Conservation (phyloP, 2,888 invertebrate genomes). For the Ametastegia equiseti region DNA sequence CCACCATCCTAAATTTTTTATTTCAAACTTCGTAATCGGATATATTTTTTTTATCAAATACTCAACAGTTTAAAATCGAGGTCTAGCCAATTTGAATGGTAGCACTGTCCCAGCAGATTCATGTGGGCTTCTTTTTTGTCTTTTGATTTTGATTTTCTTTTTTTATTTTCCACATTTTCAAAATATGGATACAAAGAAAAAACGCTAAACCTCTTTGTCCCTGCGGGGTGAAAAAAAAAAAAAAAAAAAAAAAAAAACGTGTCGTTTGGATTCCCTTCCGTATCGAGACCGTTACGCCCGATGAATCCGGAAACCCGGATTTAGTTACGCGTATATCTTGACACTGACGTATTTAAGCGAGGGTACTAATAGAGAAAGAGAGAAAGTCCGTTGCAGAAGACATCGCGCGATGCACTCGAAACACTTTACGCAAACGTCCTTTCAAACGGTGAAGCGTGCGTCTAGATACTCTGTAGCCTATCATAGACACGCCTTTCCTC, state of each 20-base stretch:
- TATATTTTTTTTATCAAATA: too few relatives aligned
- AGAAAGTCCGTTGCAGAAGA: constrained; percentile 11
- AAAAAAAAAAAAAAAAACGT: neutral
- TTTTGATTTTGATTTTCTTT: neutral
- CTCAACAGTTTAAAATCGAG: too few relatives aligned
- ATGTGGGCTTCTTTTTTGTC: too few relatives aligned
- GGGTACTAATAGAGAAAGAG: constrained; percentile 16
- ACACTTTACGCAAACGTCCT: neutral
- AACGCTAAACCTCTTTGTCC: too few relatives aligned
- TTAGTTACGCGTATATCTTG: neutral
- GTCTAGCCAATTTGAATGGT: too few relatives aligned
- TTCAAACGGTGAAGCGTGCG: too few relatives aligned
- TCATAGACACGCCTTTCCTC: neutral
- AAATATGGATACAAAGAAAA: too few relatives aligned
- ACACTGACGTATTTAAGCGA: neutral
- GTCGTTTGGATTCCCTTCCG: too few relatives aligned
- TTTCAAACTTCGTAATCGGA: too few relatives aligned
- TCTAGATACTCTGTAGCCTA: neutral
- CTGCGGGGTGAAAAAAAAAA: neutral
- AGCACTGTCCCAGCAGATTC: too few relatives aligned
- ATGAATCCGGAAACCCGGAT: constrained; percentile 13
- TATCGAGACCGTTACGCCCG: neutral
- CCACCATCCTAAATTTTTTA: too few relatives aligned
- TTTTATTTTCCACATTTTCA: neutral
- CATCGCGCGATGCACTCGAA: neutral